Evolutionary conservation across 1,140 invertebrate genomes (phyloP), one percentile per base, ranked within the genome.

Genomic region (Eurosta solidaginis): DNA sequence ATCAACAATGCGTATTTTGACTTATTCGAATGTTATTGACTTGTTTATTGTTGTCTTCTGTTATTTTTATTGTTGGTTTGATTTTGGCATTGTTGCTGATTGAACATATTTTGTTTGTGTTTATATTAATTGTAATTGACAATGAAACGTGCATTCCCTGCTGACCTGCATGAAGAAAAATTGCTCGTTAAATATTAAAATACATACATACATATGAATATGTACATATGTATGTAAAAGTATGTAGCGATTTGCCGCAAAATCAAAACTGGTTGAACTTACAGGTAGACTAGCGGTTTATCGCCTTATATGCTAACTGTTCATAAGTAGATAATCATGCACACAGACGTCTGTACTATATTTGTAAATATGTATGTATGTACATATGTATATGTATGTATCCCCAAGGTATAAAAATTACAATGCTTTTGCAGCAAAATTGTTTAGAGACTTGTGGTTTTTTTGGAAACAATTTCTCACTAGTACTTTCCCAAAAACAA

Each of bases 21-120:
- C 59, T 68, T 20, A 68, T 68, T 68, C 40, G 40, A 68, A 68
- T 68, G 59, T 68, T 68, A 68, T 68, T 68, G 59, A 68, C 59
- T 68, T 25, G 1, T 50, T 33, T 59, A n/a, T 36, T 68, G n/a
- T 68, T 52, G 6, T 68, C n/a, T n/a, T n/a, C n/a, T 22, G 59
- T 42, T 68, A 42, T 42, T 52, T 52, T 3, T 20, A 25, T 52
- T 68, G 5, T 68, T 10, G 50, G 22, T 54, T n/a, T n/a, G n/a
- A n/a, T n/a, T n/a, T n/a, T n/a, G n/a, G n/a, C n/a, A n/a, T n/a
- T 68, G 22, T 59, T 36, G 54, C 14, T 54, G 50, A 25, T 12
- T 29, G 50, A 54, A 12, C 50, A 25, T 25, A 12, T 54, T 12
- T 20, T 54, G 10, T 52, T 20, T 25, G 49, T 10, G 10, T 68